Base-by-base conservation (phyloP, 2,113 vertebrate species). In the Oceanites oceanicus region DNA sequence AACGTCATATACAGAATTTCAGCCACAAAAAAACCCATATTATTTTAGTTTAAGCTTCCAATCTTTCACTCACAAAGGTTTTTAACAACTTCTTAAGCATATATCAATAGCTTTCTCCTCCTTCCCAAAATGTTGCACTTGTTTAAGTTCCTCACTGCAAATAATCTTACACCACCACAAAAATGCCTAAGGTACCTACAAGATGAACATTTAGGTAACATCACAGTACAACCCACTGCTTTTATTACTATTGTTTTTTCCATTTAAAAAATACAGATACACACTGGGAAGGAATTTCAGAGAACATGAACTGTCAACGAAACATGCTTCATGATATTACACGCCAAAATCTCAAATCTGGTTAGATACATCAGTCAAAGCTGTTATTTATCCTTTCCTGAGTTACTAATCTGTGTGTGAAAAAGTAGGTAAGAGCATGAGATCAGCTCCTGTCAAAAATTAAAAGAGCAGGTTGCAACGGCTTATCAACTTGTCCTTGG, bases 401-500 rank as follows among this genome's bases (percentile, higher is more conserved):
- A 29, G 18, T 55, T 84, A 62, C 38, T 71, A 68, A 81, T 38
- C 45, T 52, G 6, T 50, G 16, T 47, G 44, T 62, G 55, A 62
- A 52, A 78, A 72, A 16, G 50, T n/a, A 62, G 22, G 36, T 75
- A 96, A 96, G 47, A 95, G 80, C 62, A 65, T 63, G 36, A 97
- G 81, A 53, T 15, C 25, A 52, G 58, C 66, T 86, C 29, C 36
- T 44, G 36, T 63, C 86, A 79, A 59, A 59, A 65, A 72, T 53
- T 71, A 81, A 94, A 88, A 96, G 72, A 82, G 45, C 53, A 95
- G 85, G 68, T 83, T 94, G 90, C 94, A 95, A 97, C 65, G 86
- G 53, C 61, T 86, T 94, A 90, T 97, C 93, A 96, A 94, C 77
- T 81, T 94, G 76, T 66, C 76, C 87, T 96, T 97, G 83, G 40